Percentiles rank a stretch among this genome's conserved stretches.
Evolutionary conservation across 2,888 invertebrate species (phyloP).

Genomic region (Orthosia gothica): DNA sequence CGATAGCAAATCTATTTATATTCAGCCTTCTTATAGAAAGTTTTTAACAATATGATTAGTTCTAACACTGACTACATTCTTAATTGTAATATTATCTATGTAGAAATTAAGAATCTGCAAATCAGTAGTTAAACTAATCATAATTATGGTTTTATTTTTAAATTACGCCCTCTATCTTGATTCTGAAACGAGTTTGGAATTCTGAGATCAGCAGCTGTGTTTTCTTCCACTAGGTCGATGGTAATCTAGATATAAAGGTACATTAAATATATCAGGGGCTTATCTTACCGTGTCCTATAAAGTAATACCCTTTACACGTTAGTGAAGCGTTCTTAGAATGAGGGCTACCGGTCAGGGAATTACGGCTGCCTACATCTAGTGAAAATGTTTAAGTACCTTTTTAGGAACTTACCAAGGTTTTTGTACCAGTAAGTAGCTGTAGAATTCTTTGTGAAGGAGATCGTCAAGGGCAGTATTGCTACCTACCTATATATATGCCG

Average conservation of each 20-base stretch:
- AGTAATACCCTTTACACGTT: conserved; percentile 1
- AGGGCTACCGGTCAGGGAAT: not conserved
- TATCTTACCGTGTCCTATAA: conserved; percentile 21
- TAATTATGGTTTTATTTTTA: no score
- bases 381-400: not conserved
- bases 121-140: no score
- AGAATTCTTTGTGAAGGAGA: not conserved
- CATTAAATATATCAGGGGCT: conserved; percentile 18
- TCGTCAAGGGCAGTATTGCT: not conserved
- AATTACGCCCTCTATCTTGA: no score
- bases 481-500: not conserved
- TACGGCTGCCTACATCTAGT: not conserved
- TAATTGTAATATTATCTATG: no score
- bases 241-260: conserved; percentile 20
- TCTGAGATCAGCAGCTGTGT: conserved; percentile 11
- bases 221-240: not conserved
- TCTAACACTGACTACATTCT: no score
- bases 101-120: no score
- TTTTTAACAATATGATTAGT: no score
- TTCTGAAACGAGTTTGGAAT: not conserved
- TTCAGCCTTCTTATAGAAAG: no score
- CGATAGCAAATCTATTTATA: not conserved
- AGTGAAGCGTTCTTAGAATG: conserved; percentile 26
- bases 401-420: not conserved
- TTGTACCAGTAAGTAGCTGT: not conserved